Evolutionary conservation across 2,113 vertebrate genomes (phyloP).

Genomic region (Neomonachus schauinslandi): DNA sequence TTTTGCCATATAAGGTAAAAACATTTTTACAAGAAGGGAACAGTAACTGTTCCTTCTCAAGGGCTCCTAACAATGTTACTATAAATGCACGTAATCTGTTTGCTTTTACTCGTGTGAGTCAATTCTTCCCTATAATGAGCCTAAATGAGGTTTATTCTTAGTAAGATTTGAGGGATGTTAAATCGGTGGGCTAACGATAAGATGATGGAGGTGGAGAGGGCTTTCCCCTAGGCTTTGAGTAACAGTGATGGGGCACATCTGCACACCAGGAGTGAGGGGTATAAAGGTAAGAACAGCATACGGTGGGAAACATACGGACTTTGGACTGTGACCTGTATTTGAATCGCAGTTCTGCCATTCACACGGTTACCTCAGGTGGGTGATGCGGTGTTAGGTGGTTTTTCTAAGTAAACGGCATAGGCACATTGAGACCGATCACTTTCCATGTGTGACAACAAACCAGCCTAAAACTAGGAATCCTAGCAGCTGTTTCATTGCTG

Average conservation of each 20-base stretch:
- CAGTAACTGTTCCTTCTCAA: background rate
- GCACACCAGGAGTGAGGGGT: background rate
- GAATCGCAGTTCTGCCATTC: background rate
- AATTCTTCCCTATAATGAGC: background rate
- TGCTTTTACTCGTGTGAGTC: background rate
- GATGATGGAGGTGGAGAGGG: background rate
- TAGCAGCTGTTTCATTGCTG: background rate
- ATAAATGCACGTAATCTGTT: background rate
- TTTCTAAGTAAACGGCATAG: background rate
- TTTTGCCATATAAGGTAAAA: background rate
- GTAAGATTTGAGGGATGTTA: background rate
- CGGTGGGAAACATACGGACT: background rate
- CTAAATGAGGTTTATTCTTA: background rate
- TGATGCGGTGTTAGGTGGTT: background rate
- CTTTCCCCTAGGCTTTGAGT: too few relatives aligned
- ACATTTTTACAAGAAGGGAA: background rate
- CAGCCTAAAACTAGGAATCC: background rate
- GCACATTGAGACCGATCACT: background rate
- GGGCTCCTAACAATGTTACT: background rate
- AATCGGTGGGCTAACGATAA: background rate
- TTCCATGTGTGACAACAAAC: background rate
- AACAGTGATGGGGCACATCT: background rate
- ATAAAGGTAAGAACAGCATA: rapidly evolving
- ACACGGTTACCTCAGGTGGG: background rate
- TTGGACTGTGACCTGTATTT: rapidly evolving